A percentile compares a stretch with the other conserved stretches of the same genome.
Evolutionary conservation across 2,113 vertebrate species (phyloP).

Genomic region (Elephantulus edwardii): DNA sequence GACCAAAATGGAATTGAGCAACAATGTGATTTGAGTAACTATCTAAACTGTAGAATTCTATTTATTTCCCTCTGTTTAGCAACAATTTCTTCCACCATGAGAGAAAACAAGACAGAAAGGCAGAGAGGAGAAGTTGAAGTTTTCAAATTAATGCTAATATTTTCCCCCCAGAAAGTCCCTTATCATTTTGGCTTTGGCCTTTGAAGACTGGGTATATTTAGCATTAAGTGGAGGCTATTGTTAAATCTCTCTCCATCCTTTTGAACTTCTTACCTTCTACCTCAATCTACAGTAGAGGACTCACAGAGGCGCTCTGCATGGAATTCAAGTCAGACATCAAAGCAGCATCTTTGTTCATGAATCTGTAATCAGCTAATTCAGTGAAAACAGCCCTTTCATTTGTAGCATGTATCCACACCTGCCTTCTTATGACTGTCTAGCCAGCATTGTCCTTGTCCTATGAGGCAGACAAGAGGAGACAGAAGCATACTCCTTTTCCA

Average conservation of each 20-base stretch:
- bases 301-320: background rate
- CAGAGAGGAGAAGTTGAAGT: too few relatives aligned
- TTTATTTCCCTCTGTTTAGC: background rate
- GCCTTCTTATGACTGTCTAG: background rate
- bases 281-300: background rate
- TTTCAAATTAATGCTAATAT: background rate
- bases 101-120: background rate
- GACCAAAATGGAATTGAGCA: background rate
- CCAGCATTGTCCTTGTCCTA: background rate
- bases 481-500: background rate
- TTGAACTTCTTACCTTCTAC: background rate
- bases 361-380: background rate
- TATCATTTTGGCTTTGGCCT: background rate
- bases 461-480: background rate
- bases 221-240: background rate
- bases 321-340: background rate
- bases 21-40: background rate
- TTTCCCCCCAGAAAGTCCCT: background rate
- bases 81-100: rapidly evolving
- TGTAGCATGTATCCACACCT: background rate
- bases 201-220: background rate
- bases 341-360: background rate
- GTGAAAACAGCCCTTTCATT: background rate
- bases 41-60: background rate
- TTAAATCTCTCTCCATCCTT: background rate